Evolutionary conservation across 2,797 vertebrate genomes (phyloP).

Genomic region (Austrolebias charrua): DNA sequence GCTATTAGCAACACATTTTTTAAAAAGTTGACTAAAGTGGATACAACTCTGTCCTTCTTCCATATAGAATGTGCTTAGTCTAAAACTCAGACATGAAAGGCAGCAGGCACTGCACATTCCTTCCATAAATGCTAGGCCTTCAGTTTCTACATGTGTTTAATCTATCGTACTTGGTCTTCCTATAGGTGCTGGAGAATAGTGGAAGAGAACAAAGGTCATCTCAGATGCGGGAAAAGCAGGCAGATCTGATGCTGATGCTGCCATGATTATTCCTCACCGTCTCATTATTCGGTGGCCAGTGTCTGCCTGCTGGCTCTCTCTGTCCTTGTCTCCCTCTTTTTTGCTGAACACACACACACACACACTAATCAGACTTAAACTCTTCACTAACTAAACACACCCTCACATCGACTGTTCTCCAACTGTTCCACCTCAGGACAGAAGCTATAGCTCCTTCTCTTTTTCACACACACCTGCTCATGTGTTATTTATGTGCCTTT

Average conservation of each 20-base stretch:
- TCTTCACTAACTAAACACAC: constrained; percentile 23
- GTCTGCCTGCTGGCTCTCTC: constrained; percentile 29
- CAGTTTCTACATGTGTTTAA: background rate
- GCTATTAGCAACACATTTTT: too few relatives aligned
- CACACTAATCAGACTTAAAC: constrained; percentile 2
- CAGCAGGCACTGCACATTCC: too few relatives aligned
- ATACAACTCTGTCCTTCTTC: too few relatives aligned
- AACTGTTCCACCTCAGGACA: constrained; percentile 9
- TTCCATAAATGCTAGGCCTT: too few relatives aligned
- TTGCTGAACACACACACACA: background rate
- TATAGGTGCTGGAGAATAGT: constrained; percentile 31
- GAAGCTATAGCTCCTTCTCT: background rate
- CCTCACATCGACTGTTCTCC: constrained; percentile 7
- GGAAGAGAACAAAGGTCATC: constrained; percentile 49
- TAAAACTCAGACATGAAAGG: too few relatives aligned
- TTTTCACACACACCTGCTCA: constrained; percentile 29
- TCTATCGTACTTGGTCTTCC: constrained; percentile 8
- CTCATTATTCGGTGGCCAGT: constrained; percentile 51
- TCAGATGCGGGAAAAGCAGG: constrained; percentile 46
- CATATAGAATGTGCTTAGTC: too few relatives aligned
- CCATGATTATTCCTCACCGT: constrained; percentile 60
- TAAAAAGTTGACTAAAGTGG: too few relatives aligned
- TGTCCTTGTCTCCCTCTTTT: constrained; percentile 11
- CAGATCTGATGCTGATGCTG: constrained; percentile 60
- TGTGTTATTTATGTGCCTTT: constrained; percentile 33